Base-by-base conservation (phyloP, 2,888 invertebrate species). In the Drosophila merina region DNA sequence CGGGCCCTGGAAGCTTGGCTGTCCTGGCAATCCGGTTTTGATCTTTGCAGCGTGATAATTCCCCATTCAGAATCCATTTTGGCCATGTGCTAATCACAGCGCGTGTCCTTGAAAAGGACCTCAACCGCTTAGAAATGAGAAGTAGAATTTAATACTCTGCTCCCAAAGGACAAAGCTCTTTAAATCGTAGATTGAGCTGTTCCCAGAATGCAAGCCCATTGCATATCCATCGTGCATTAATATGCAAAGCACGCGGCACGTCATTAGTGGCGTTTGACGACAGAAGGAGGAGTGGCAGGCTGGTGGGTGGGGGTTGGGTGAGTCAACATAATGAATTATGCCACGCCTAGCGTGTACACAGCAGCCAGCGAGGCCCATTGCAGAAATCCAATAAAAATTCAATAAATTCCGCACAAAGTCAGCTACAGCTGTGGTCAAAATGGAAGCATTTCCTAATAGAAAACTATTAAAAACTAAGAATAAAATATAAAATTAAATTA, bases 361-460 rank as follows among this genome's bases (percentile, higher is more conserved):
- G 83, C 79, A 81, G 83, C 74, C 86, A 82, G 68, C 83, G 14
- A 66, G 76, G 76, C 33, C 40, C 51, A 51, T 64, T 70, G 69
- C 62, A 79, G 70, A 85, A 88, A 87, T 88, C 82, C 85, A 86
- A 86, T 86, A 86, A 86, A 86, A 86, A 88, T 87, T 87, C 88
- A 88, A 86, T 86, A 88, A 86, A 85, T 85, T 87, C 88, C 79
- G 58, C 76, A 80, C 85, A 86, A 74, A 62, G 25, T 44, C 44
- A 45, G 40, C 31, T n/a, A 63, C 60, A 62, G 2, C 5, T 26
- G 60, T n/a, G 60, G 64, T 28, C 30, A 42, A 28, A 33, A 33
- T 10, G 28, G 8, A 31, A 48, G 59, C 20, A 45, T 44, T 50
- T 9, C 38, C 7, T 20, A 28, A 10, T 26, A n/a, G 9, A 47